Percentiles rank a stretch among this genome's conserved stretches.
These are phyloP conservation scores for Portevinia maculata DNA, from an alignment of 2,888 invertebrate species.

Conservation along the genomic window DNA sequence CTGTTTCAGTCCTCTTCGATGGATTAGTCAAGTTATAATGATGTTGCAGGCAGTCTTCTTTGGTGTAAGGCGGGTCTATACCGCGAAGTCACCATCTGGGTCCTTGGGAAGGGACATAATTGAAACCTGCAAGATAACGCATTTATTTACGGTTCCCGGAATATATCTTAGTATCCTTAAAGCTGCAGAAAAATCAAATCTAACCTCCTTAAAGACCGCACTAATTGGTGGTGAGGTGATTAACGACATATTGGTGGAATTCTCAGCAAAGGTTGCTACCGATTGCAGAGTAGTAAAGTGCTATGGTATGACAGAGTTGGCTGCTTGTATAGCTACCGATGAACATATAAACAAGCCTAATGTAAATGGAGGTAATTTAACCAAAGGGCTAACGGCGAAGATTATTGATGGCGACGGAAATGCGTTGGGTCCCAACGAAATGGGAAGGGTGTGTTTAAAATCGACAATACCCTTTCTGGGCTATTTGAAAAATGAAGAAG, in stretches of 20 bases:
- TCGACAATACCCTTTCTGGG: slow-evolving; percentile 63
- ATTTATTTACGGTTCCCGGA: slow-evolving; percentile 70
- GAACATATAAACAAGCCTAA: slow-evolving; percentile 28
- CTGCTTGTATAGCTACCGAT: slow-evolving; percentile 68
- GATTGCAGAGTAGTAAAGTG: slow-evolving; percentile 60
- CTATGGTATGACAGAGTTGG: slow-evolving; percentile 75
- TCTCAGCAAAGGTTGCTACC: slow-evolving; percentile 37
- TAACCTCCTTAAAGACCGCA: slow-evolving; percentile 61
- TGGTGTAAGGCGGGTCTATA: slow-evolving; percentile 70
- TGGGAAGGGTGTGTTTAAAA: slow-evolving; percentile 66
- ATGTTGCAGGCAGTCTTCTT: slow-evolving; percentile 68
- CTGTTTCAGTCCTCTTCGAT: slow-evolving; percentile 72
- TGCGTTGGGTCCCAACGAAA: slow-evolving; percentile 57
- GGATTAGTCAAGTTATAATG: slow-evolving; percentile 73
- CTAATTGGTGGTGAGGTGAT: slow-evolving; percentile 71
- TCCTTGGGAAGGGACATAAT: slow-evolving; percentile 58
- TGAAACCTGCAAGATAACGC: slow-evolving; percentile 54
- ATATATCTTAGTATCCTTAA: slow-evolving; percentile 58
- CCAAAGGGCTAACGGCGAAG: slow-evolving; percentile 63
- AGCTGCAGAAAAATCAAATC: slow-evolving; percentile 35
- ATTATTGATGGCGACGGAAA: slow-evolving; percentile 58
- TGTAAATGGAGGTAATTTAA: slow-evolving; percentile 60
- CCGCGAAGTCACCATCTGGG: slow-evolving; percentile 35
- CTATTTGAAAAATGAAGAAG: slow-evolving; percentile 43
- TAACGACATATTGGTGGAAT: slow-evolving; percentile 37